Evolutionary conservation across 2,113 vertebrate species (phyloP), one percentile per base, ranked within the genome.

Genomic region (Vombatus ursinus): DNA sequence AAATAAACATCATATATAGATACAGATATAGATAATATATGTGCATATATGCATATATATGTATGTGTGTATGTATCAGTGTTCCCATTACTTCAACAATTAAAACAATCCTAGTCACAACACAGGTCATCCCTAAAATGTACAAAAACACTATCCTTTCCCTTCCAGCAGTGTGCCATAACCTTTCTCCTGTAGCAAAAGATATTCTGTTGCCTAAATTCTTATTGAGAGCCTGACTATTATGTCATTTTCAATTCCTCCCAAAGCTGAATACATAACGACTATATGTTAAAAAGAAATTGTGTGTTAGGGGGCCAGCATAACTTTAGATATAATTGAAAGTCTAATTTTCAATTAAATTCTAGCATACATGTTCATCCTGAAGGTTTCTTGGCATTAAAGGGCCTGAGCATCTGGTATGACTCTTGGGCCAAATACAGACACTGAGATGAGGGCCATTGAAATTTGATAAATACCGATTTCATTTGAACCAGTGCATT

Each of bases 321-420:
- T 94, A 52, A 96, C 50, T 92, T 50, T 92, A 92, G 37, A n/a
- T 11, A 93, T 22, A 11, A 51, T 1, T 24, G 49, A 92, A 84
- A n/a, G 9, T 12, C 52, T 94, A 31, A 90, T 31, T 50, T 0
- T 90, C 90, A 95, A 92, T 92, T 94, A 26, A 28, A 8, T 91
- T 14, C 94, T 23, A 91, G 52, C 44, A 61, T 1, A 52, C 7
- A 2, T 52, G 28, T 22, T 89, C 54, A 84, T 16, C 51, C 11
- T 25, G 52, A 50, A 93, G 44, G 0, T 90, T n/a, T 48, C 52
- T 93, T 10, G 49, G 37, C 12, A 9, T 57, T 47, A 37, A 61
- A 31, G 51, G 1, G 8, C 68, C 68, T 44, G 68, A 84, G 51
- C 28, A 77, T 90, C 9, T 37, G 44, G 37, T 84, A 47, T 53